These are phyloP conservation scores for Oxystoma pomonae DNA, from an alignment of 2,888 invertebrate genomes.

Conservation along the genomic window DNA sequence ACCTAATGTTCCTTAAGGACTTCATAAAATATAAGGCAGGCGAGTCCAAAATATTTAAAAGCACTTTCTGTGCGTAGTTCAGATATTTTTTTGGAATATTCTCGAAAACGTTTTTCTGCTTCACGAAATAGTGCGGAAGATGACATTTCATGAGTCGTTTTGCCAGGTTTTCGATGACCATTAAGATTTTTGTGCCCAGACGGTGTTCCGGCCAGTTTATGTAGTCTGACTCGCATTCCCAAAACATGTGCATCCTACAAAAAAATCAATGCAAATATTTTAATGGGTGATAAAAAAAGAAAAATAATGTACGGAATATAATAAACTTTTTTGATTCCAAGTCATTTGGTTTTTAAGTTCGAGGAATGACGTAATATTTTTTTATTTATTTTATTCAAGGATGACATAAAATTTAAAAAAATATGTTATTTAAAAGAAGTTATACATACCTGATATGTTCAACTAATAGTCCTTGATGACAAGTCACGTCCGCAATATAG, in stretches of 20 bases:
- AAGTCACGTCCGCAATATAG: constrained; percentile 63
- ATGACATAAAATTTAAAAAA: too few species aligned
- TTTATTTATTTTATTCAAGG: too few species aligned
- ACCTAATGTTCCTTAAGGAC: constrained; percentile 65
- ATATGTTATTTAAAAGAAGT: background rate
- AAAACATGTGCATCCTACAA: constrained; percentile 61
- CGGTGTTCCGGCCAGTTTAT: constrained; percentile 71
- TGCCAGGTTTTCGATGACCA: constrained; percentile 62
- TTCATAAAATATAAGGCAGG: constrained; percentile 67
- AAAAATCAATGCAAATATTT: too few species aligned
- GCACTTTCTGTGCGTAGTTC: constrained; percentile 59
- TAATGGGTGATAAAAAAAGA: too few species aligned
- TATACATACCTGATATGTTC: constrained; percentile 60
- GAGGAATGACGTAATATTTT: too few species aligned
- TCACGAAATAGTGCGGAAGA: constrained; percentile 70
- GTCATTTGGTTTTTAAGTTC: too few species aligned
- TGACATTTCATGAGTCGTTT: constrained; percentile 49
- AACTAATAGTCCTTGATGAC: constrained; percentile 61
- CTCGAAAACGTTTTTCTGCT: constrained; percentile 67
- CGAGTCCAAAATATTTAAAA: constrained; percentile 65
- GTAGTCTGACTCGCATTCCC: constrained; percentile 72
- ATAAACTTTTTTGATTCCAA: too few species aligned
- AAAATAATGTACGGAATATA: too few species aligned
- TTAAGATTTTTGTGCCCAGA: constrained; percentile 63
- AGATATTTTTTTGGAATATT: constrained; percentile 64